Base-by-base conservation (phyloP, 2,797 vertebrate species). In the Remorina albescens region DNA sequence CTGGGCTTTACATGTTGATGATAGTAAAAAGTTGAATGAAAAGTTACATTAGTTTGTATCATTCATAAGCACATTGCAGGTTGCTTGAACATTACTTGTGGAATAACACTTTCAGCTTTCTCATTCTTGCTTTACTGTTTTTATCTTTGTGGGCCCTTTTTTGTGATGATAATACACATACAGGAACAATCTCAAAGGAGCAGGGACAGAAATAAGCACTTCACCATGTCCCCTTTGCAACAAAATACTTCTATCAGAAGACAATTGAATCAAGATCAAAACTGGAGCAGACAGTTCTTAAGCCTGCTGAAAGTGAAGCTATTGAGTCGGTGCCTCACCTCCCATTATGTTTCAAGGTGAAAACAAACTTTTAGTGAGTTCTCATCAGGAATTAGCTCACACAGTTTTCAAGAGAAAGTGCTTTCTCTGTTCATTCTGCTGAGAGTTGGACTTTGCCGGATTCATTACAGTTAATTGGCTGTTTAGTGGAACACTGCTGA, bases 381-480 rank as follows among this genome's bases (percentile, higher is more conserved):
- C 71, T 80, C 65, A 76, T 80, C 58, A 74, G 41, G 71, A 71
- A 65, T 79, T 59, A 68, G 26, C 68, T 81, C 60, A 21, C 37
- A 63, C 34, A 59, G 55, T 74, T 76, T 85, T 66, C 39, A 50
- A 60, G 61, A 71, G 46, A 77, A 81, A 69, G 36, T 72, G 46
- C 42, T 71, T 65, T 71, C 72, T 69, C 28, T 71, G 37, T 72
- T 69, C 56, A 54, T 80, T 85, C 47, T 85, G 66, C 76, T 81
- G 67, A 80, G 71, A 84, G 72, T 63, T 50, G 71, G 70, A 83
- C 60, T 80, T 74, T 60, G 81, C 68, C 71, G 70, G 69, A 70
- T 86, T 74, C 74, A 82, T 90, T 90, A 83, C 66, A 77, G 76
- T 84, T 83, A 84, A 88, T 90, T 88, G 81, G 80, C 80, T 88